Conservation (phyloP, 92 coral and sea anemone species). For the Umimayanthus kanabou region DNA sequence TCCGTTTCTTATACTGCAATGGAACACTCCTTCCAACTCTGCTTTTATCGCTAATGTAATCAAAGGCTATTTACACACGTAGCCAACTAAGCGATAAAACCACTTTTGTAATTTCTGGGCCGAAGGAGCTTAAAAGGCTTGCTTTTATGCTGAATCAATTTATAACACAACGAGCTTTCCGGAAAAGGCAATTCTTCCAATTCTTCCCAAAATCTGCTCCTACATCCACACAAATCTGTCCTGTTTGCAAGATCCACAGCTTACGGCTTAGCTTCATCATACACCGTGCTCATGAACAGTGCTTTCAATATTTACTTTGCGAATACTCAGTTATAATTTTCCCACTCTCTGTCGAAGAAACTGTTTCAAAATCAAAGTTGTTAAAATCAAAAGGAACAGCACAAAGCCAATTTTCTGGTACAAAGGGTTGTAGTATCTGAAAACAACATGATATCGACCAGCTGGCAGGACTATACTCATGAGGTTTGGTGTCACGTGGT, state of each 20-base stretch:
- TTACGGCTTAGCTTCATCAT: not conserved
- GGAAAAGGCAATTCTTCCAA: too few relatives aligned
- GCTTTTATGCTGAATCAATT: too few relatives aligned
- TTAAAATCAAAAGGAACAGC: conserved; percentile 42
- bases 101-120: too few relatives aligned
- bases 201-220: too few relatives aligned
- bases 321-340: not conserved
- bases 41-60: too few relatives aligned
- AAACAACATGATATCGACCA: conserved; percentile 67
- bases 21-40: too few relatives aligned
- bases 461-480: conserved; percentile 75
- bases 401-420: conserved; percentile 75
- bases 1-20: too few relatives aligned
- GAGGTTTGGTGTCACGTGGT: conserved; percentile 83
- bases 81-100: too few relatives aligned
- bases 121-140: too few relatives aligned
- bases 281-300: not conserved
- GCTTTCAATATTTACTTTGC: not conserved
- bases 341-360: not conserved
- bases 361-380: conserved; percentile 36
- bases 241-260: not conserved
- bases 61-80: too few relatives aligned
- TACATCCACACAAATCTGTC: not conserved
- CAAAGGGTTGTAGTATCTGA: conserved; percentile 66
- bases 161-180: too few relatives aligned